Conservation (phyloP, 2,113 vertebrate species). For the Dolichallabes microphthalmus region DNA sequence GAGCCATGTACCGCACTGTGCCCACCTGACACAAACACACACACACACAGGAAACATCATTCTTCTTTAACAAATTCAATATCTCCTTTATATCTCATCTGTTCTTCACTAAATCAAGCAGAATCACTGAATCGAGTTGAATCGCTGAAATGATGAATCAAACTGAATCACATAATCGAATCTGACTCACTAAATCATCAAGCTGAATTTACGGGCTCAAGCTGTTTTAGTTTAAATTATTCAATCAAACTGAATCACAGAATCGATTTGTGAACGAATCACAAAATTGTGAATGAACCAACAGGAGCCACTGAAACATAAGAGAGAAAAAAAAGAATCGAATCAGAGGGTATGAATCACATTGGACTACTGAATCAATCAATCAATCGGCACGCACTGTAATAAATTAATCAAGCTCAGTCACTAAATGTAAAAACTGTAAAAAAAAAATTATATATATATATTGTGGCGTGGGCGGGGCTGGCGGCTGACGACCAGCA, state of each 20-base stretch:
- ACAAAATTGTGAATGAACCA: too few species aligned
- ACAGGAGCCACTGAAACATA: background rate
- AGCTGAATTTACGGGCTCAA: too few species aligned
- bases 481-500: too few species aligned
- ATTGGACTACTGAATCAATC: too few species aligned
- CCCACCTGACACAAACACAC: conserved; percentile 79
- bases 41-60: conserved; percentile 38
- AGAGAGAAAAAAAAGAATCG: too few species aligned
- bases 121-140: background rate
- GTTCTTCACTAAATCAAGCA: background rate
- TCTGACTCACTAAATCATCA: background rate
- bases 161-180: background rate
- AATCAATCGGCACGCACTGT: too few species aligned
- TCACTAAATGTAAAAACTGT: too few species aligned
- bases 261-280: too few species aligned
- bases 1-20: conserved; percentile 93
- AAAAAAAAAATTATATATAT: too few species aligned
- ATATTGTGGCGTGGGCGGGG: too few species aligned
- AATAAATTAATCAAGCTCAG: too few species aligned
- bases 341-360: too few species aligned
- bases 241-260: background rate
- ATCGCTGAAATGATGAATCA: background rate
- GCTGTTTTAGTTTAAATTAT: background rate
- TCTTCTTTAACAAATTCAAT: background rate
- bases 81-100: background rate